Evolutionary conservation across 2,888 invertebrate species (phyloP).

Genomic region (Lathronympha strigana): DNA sequence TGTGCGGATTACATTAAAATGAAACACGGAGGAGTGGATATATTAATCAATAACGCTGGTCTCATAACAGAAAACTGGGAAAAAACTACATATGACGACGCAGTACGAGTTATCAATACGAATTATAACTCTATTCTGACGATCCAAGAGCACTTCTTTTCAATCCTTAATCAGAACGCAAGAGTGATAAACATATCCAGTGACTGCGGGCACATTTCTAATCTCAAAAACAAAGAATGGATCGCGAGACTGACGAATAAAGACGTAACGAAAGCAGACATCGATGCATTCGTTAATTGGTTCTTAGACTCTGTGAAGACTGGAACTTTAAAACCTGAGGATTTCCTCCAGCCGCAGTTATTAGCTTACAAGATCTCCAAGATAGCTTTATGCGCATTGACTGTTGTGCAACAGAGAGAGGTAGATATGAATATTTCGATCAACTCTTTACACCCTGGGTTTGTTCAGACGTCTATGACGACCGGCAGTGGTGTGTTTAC

Average conservation of each 20-base stretch:
- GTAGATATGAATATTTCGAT: constrained; percentile 48
- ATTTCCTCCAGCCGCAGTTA: constrained; percentile 46
- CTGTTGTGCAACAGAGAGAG: constrained; percentile 47
- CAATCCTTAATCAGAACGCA: constrained; percentile 50
- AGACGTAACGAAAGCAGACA: constrained; percentile 46
- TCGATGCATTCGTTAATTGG: constrained; percentile 50
- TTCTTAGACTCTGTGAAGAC: constrained; percentile 50
- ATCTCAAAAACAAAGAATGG: constrained; percentile 50
- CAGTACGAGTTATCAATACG: constrained; percentile 49
- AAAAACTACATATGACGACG: constrained; percentile 50
- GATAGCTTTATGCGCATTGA: constrained; percentile 49
- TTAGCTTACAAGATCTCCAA: constrained; percentile 50
- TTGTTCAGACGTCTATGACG: constrained; percentile 50
- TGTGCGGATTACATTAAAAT: constrained; percentile 50
- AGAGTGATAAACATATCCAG: constrained; percentile 51
- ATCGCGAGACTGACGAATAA: constrained; percentile 45
- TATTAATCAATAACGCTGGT: constrained; percentile 56
- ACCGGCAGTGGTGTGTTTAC: constrained; percentile 45
- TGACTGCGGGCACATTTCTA: constrained; percentile 51
- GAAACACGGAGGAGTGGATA: constrained; percentile 53
- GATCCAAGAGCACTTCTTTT: constrained; percentile 51
- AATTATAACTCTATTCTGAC: constrained; percentile 51
- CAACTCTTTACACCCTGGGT: constrained; percentile 51
- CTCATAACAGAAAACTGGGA: constrained; percentile 44
- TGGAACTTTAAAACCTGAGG: constrained; percentile 45